Base-by-base conservation (phyloP, 1,140 invertebrate species). In the Caerostris extrusa region DNA sequence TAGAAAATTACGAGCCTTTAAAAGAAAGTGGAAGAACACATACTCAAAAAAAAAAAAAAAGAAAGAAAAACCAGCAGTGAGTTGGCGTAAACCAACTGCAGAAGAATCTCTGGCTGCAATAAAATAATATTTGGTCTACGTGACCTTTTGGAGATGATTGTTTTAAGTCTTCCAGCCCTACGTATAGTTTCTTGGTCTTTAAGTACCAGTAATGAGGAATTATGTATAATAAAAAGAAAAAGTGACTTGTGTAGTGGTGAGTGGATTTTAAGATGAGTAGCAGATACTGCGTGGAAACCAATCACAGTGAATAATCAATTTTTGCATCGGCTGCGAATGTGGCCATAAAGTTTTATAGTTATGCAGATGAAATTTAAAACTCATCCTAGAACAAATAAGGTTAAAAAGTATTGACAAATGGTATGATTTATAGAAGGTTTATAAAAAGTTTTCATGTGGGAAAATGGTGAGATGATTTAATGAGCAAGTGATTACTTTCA, bases 91-190 rank as follows among this genome's bases (percentile, higher is more conserved):
- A 55, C 85, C 12, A 50, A 87, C 17, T 34, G 85, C 50, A 87
- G 57, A 87, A 87, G 85, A 7, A 34, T 0, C 34, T 34, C 34
- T 34, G 34, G 58, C 58, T 7, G 60, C 85, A 60, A 87, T 87
- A 87, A 87, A 87, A 87, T 87, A 87, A 87, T 87, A 87, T 87
- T 64, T 87, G 85, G 58, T 61, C 34, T 17, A 77, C 85, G 85
- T 87, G 85, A 87, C 85, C 60, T 58, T 64, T 87, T 64, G 85
- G 8, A 14, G 57, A 87, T 87, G 53, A 60, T 87, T 64, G 85
- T 87, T 87, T 83, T 83, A 83, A n/a, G 14, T 8, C 53, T 83
- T 56, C 17, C 53, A 8, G 7, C n/a, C 57, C 71, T 14, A n/a
- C 55, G 53, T 83, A 34, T 8, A 77, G 10, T 77, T 77, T 17